Evolutionary conservation across 2,797 vertebrate species (phyloP).

Genomic region (Distichodus sexfasciatus): DNA sequence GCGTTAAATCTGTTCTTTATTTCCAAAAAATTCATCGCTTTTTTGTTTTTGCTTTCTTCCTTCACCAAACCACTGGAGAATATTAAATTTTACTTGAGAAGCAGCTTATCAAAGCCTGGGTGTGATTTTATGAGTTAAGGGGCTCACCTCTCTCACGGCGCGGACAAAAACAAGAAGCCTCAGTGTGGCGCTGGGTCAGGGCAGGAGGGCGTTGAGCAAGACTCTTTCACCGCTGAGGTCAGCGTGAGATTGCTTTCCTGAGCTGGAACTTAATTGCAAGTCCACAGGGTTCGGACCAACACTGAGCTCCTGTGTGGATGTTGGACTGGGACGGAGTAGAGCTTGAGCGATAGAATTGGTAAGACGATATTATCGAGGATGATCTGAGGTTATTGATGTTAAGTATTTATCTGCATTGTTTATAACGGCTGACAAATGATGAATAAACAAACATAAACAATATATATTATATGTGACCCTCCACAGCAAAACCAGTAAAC

Average conservation of each 20-base stretch:
- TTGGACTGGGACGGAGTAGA: too few relatives aligned
- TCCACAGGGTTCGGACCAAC: neutral
- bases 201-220: neutral
- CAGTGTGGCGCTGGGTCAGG: conserved; percentile 6
- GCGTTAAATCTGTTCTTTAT: neutral
- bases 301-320: conserved; percentile 9
- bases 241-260: conserved; percentile 1
- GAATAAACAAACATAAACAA: too few relatives aligned
- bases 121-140: neutral
- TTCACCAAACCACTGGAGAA: neutral
- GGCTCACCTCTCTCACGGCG: neutral
- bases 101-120: neutral
- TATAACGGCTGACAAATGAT: too few relatives aligned
- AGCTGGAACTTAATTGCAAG: conserved; percentile 6
- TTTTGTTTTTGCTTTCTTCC: neutral
- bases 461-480: too few relatives aligned
- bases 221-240: conserved; percentile 8
- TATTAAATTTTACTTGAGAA: neutral
- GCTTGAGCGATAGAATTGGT: too few relatives aligned
- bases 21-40: neutral
- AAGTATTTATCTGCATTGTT: too few relatives aligned
- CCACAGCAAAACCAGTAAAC: too few relatives aligned
- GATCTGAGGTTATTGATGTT: too few relatives aligned
- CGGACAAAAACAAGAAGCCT: conserved; percentile 2
- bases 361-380: too few relatives aligned